These are phyloP conservation scores for Drosophila nigritarsus DNA, from an alignment of 2,888 invertebrate species.

Conservation along the genomic window DNA sequence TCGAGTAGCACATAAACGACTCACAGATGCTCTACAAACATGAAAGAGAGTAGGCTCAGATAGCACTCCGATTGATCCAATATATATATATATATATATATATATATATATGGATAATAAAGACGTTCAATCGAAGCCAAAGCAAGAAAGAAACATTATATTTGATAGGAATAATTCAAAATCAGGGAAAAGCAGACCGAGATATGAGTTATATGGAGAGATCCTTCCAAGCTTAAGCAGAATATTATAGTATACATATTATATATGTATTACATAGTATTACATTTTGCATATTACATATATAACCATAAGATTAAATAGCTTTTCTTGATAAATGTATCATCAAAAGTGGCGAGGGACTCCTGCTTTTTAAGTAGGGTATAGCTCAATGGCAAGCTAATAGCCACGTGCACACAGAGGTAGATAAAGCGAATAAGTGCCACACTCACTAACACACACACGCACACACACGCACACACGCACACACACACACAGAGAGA, in stretches of 20 bases:
- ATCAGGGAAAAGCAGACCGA: not conserved
- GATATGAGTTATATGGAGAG: not conserved
- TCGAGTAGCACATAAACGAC: not conserved
- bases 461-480: constrained; percentile 7
- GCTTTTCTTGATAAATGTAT: not conserved
- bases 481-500: constrained; percentile 16
- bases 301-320: not conserved
- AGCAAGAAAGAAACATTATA: not conserved
- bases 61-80: too few species aligned
- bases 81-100: too few species aligned
- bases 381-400: constrained; percentile 63
- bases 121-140: not conserved
- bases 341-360: not conserved
- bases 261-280: too few species aligned
- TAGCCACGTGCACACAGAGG: constrained; percentile 48
- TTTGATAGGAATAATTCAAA: rapidly evolving
- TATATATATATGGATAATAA: too few species aligned
- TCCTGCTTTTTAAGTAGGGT: constrained; percentile 11
- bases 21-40: constrained; percentile 20
- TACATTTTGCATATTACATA: too few species aligned
- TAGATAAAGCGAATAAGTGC: constrained; percentile 35
- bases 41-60: not conserved
- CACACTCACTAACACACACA: constrained; percentile 22
- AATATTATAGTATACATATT: not conserved
- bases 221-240: not conserved